These are phyloP conservation scores for Piprites chloris DNA, from an alignment of 2,113 vertebrate genomes.

Conservation along the genomic window DNA sequence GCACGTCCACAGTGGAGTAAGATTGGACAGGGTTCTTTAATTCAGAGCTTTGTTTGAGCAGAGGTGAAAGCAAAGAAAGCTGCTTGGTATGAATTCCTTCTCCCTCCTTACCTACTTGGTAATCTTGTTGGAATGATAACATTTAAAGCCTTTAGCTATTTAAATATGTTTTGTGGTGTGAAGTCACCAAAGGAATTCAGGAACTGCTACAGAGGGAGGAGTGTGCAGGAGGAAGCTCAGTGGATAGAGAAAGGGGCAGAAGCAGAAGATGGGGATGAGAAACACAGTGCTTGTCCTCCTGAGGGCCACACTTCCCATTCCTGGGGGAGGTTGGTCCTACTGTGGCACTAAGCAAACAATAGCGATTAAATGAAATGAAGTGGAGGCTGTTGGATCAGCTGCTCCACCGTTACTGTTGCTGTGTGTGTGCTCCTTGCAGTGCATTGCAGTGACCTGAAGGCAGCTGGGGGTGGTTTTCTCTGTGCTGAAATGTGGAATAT, in stretches of 20 bases:
- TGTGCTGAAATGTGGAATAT: neutral
- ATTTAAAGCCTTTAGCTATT: neutral
- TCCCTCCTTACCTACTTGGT: neutral
- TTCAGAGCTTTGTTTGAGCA: neutral
- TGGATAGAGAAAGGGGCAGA: neutral
- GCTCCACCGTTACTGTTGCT: neutral
- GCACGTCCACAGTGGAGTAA: neutral
- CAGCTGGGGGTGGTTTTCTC: neutral
- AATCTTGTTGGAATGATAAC: neutral
- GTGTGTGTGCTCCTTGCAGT: neutral
- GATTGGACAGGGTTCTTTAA: neutral
- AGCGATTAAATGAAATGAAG: neutral
- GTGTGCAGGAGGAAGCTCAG: neutral
- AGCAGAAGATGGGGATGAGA: neutral
- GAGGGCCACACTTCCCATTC: neutral
- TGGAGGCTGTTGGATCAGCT: neutral
- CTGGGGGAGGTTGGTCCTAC: neutral
- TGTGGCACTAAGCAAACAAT: neutral
- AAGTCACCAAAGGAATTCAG: neutral
- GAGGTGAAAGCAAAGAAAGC: neutral
- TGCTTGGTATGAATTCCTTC: neutral
- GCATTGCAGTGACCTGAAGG: neutral
- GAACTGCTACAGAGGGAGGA: neutral
- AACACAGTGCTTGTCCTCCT: neutral
- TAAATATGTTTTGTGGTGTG: neutral